Percentiles rank a stretch among this genome's conserved stretches.
Conservation (phyloP, 1,140 invertebrate species). For the Oryzaephilus surinamensis region DNA sequence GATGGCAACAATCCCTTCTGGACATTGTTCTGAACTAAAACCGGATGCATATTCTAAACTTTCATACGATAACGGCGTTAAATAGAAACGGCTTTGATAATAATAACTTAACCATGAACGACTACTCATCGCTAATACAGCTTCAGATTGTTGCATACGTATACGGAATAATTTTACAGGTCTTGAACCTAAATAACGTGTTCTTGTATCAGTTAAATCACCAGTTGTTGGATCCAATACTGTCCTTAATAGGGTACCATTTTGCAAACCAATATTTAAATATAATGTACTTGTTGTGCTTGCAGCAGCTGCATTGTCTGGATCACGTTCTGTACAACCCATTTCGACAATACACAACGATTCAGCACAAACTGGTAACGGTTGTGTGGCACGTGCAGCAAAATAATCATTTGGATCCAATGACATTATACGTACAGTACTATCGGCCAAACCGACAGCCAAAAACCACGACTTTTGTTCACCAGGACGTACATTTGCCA, state of each 20-base stretch:
- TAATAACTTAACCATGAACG: constrained; percentile 98
- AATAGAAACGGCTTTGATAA: constrained; percentile 93
- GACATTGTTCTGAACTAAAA: constrained; percentile 97
- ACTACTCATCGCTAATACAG: constrained; percentile 95
- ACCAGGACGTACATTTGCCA: constrained; percentile 88
- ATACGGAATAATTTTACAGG: constrained; percentile 96
- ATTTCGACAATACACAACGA: constrained; percentile 94
- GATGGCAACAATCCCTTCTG: constrained; percentile 97
- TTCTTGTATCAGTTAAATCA: constrained; percentile 93
- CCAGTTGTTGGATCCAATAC: constrained; percentile 95
- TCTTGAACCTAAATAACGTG: constrained; percentile 66
- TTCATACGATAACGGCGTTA: constrained; percentile 94
- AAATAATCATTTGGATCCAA: constrained; percentile 91
- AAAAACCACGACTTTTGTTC: constrained; percentile 95
- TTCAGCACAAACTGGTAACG: constrained; percentile 91
- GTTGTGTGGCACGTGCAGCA: constrained; percentile 90
- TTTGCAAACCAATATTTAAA: constrained; percentile 95
- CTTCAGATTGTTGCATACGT: constrained; percentile 88
- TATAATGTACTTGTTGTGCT: constrained; percentile 68
- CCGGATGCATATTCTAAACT: constrained; percentile 95
- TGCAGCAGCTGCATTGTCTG: constrained; percentile 40
- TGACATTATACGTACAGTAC: constrained; percentile 95
- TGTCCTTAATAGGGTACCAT: constrained; percentile 90
- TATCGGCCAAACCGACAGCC: constrained; percentile 92
- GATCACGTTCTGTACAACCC: constrained; percentile 50